Evolutionary conservation across 2,797 vertebrate genomes (phyloP), one percentile per base, ranked within the genome.

Genomic region (Erpetoichthys calabaricus): DNA sequence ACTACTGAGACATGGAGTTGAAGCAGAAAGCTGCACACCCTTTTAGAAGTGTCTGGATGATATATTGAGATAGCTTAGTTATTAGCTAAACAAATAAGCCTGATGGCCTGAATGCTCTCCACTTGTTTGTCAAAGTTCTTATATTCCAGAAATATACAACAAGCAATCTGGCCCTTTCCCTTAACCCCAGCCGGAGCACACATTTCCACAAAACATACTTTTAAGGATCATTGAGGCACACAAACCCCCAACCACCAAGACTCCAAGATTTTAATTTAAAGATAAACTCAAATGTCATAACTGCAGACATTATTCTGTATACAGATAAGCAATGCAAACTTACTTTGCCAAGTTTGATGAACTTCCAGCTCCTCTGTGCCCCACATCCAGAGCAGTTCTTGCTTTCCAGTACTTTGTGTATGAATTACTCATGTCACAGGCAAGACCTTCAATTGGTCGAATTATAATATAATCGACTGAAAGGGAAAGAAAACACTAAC

Each of bases 391-490:
- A 8, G 93, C 73, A n/a, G 66, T 81, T 73, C 89, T 86, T 65
- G 91, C 91, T 68, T 80, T 91, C 96, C 96, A 99, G 57, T 98
- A 91, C 62, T 90, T 97, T 2, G 86, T 74, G 68, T 89, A 98
- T 0, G 90, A 94, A 64, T 81, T 82, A 47, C 79, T 76, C 94
- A 98, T 94, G 68, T 93, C 86, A 76, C 90, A 98, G 47, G 57
- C 70, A 8, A 87, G 73, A 6, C 77, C 87, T 43, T 77, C 73
- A 56, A 98, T 90, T 0, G 96, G 95, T 62, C 87, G 88, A 63
- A 97, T 97, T 65, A 99, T 84, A 67, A 98, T 77, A 71, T 88
- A 99, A 70, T 97, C 94, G 80, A 97, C 96, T 99, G 51, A 41
- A 78, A 72, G 61, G 51, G 4, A 63, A 56, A 67, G 8, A 44